Conservation (phyloP, 2,888 invertebrate species). For the Diploptera punctata region DNA sequence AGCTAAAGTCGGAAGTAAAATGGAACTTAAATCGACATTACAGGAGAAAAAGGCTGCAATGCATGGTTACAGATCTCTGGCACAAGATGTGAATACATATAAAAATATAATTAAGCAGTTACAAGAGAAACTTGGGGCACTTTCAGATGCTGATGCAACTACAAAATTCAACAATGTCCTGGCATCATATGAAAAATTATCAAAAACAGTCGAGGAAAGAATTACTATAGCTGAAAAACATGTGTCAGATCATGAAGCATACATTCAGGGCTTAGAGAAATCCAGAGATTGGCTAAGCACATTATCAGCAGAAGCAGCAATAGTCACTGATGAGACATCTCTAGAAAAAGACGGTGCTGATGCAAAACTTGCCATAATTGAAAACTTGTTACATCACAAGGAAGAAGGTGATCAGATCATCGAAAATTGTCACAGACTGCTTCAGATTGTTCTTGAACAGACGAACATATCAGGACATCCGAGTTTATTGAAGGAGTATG, state of each 20-base stretch:
- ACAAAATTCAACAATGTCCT: conserved; percentile 76
- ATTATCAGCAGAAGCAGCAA: conserved; percentile 77
- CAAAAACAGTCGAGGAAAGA: conserved; percentile 70
- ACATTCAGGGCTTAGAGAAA: conserved; percentile 81
- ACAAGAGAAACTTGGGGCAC: conserved; percentile 78
- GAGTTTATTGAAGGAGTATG: conserved; percentile 72
- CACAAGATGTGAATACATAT: conserved; percentile 87
- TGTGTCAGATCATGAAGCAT: conserved; percentile 82
- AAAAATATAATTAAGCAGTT: conserved; percentile 84
- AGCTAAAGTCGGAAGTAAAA: conserved; percentile 72
- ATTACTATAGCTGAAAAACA: conserved; percentile 72
- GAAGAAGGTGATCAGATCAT: conserved; percentile 76
- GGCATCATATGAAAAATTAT: conserved; percentile 71
- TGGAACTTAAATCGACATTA: conserved; percentile 77
- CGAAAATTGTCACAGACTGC: conserved; percentile 70
- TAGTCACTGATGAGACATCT: conserved; percentile 78
- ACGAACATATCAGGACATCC: conserved; percentile 82
- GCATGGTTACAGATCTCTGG: conserved; percentile 78
- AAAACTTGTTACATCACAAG: conserved; percentile 75
- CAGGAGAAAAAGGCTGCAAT: conserved; percentile 89
- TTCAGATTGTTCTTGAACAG: conserved; percentile 75
- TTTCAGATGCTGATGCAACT: conserved; percentile 81
- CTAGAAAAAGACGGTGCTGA: conserved; percentile 82
- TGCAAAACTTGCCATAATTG: conserved; percentile 74
- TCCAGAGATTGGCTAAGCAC: conserved; percentile 83